Conservation (phyloP, 2,797 vertebrate genomes). For the Leucoraja ocellata region DNA sequence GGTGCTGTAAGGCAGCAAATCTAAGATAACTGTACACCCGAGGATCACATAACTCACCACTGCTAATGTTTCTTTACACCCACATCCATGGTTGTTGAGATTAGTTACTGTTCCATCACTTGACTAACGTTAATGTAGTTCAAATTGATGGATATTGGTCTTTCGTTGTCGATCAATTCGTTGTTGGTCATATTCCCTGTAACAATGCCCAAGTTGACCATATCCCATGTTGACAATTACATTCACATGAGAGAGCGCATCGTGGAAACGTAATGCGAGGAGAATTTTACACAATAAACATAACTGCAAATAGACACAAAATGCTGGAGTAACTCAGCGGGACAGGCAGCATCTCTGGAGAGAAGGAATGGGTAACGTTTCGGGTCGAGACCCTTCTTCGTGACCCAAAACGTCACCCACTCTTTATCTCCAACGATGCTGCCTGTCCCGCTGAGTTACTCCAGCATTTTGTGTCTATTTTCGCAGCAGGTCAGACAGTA, state of each 20-base stretch:
- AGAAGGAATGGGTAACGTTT: too few relatives aligned
- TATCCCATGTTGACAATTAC: not conserved
- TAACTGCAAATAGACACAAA: not conserved
- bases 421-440: too few relatives aligned
- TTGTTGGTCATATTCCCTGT: not conserved
- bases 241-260: not conserved
- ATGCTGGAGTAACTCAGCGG: too few relatives aligned
- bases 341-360: too few relatives aligned
- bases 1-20: too few relatives aligned
- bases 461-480: too few relatives aligned
- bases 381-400: too few relatives aligned
- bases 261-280: not conserved
- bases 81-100: not conserved
- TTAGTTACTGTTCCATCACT: not conserved
- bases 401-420: too few relatives aligned
- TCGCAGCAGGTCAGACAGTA: not conserved
- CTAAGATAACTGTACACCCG: not conserved
- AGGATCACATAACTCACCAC: not conserved
- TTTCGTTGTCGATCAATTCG: not conserved
- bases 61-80: not conserved
- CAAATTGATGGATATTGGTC: not conserved
- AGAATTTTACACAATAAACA: not conserved
- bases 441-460: too few relatives aligned
- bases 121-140: not conserved
- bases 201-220: not conserved